Base-by-base conservation (phyloP, 2,113 vertebrate species). In the Oryzias curvinotus region DNA sequence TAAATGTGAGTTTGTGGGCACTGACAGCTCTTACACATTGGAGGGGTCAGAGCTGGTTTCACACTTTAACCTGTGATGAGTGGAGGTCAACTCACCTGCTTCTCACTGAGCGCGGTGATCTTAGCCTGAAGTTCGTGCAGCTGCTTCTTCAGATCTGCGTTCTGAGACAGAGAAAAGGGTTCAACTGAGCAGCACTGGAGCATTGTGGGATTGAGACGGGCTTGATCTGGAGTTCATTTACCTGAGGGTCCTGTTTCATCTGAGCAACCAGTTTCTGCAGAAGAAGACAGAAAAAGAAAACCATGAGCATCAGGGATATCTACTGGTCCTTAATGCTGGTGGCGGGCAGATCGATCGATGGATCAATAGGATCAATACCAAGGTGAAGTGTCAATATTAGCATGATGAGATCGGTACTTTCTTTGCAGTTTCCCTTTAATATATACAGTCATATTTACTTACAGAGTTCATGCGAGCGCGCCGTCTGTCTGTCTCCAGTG, bases 241-340 rank as follows among this genome's bases (percentile, higher is more conserved):
- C 97, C 96, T 99, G 96, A 57, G 97, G 96, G 90, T 99, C 96
- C 91, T 99, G 97, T 86, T 98, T 99, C 97, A 99, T 99, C 89
- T 99, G 96, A 84, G 97, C 94, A 85, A 99, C 96, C 87, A 99
- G 85, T 97, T 99, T 98, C 97, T 99, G 89, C 73, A 82, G 66
- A 89, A 61, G 77, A 77, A 90, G 55, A 85, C 16, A 14, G 44
- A 2, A 18, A 66, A 28, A 74, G 36, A 47, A 17, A 41, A 1
- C 42, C 1, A 45, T 47, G 25, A 1, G 17, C 30, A 26, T 73
- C 53, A 70, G 61, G 42, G 81, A 71, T 87, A 77, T 66, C 76
- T 81, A 45, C 53, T 89, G 90, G 62, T 7, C 63, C 46, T 21
- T 36, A 1, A 0, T 0, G 0, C 14, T 62, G 75, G 81, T 65